These are phyloP conservation scores for Spea hammondii DNA, from an alignment of 2,797 vertebrate genomes.

Conservation along the genomic window DNA sequence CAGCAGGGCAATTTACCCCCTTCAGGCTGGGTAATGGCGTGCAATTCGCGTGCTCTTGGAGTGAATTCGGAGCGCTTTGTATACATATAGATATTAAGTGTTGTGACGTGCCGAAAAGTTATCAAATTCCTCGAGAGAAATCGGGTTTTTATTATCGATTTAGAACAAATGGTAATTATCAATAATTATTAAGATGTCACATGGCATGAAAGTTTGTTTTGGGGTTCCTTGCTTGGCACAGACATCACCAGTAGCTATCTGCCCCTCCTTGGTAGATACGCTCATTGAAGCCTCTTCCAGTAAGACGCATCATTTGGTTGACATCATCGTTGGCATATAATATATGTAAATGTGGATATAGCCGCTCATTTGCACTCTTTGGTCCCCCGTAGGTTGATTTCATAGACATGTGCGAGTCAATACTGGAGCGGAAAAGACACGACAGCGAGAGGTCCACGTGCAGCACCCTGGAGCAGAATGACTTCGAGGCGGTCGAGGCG, in stretches of 20 bases:
- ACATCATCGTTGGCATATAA: background rate
- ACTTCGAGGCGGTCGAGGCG: slow-evolving; percentile 91
- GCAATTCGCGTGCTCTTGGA: background rate
- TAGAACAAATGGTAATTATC: no score
- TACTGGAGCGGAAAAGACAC: slow-evolving; percentile 79
- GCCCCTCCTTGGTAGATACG: no score
- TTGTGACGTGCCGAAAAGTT: no score
- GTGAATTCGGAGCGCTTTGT: background rate
- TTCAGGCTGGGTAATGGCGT: background rate
- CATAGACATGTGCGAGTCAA: slow-evolving; percentile 77
- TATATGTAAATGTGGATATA: slow-evolving; percentile 2
- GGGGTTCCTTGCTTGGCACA: no score
- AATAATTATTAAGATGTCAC: no score
- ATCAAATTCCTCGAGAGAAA: no score
- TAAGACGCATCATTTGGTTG: no score
- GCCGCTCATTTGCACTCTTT: background rate
- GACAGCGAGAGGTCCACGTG: slow-evolving; percentile 77
- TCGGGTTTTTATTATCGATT: no score
- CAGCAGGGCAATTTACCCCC: background rate
- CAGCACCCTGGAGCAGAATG: slow-evolving; percentile 81
- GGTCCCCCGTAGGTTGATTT: slow-evolving; percentile 69
- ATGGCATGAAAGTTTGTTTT: no score
- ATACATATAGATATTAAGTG: background rate
- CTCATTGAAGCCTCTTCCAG: no score
- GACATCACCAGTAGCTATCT: no score